phyloP scores from a whole-genome alignment of 1,140 invertebrate genomes.

The Diorhabda carinulata region DNA sequence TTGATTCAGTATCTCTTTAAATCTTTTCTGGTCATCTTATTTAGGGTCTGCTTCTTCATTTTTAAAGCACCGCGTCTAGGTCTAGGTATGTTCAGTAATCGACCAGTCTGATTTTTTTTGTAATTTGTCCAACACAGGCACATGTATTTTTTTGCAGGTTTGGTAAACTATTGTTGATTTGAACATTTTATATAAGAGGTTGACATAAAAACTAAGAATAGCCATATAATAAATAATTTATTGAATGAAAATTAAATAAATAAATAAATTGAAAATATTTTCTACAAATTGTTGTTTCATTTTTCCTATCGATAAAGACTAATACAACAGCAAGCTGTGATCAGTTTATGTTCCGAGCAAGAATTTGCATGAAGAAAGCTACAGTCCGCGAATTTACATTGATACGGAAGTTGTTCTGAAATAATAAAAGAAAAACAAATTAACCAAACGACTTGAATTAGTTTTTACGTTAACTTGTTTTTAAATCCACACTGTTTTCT shows the following conservation, averaged over 20 bases:
- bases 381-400: conserved; percentile 66
- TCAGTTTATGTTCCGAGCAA: conserved; percentile 66
- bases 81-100: no score
- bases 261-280: conserved; percentile 16
- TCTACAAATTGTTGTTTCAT: conserved; percentile 23
- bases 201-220: neutral
- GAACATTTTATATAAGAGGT: neutral
- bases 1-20: no score
- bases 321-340: conserved; percentile 68
- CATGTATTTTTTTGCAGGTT: no score
- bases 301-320: conserved; percentile 41
- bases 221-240: conserved; percentile 19
- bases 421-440: conserved; percentile 3
- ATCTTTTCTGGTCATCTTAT: no score
- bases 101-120: no score
- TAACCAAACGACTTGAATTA: no score
- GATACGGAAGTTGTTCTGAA: conserved; percentile 51
- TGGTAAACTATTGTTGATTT: neutral
- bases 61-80: no score
- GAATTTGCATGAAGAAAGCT: conserved; percentile 69
- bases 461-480: no score
- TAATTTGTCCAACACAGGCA: no score
- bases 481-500: no score
- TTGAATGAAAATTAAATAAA: conserved; percentile 24
- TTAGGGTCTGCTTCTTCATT: no score